Conservation (phyloP, 2,113 vertebrate genomes). For the Melanerpes formicivorus region DNA sequence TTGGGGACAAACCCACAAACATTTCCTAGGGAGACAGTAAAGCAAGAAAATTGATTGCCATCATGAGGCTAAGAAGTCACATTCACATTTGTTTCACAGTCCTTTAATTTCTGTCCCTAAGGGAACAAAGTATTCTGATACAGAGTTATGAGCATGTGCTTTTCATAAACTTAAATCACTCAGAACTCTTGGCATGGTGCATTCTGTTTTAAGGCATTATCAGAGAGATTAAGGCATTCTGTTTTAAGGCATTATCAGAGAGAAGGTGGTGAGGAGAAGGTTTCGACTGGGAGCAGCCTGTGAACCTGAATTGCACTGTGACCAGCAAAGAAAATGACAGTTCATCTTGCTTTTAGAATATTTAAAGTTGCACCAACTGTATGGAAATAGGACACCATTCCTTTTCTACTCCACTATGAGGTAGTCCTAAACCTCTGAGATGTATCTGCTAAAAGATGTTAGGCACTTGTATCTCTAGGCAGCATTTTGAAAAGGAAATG, state of each 20-base stretch:
- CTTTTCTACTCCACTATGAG: background rate
- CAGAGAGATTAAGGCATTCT: no score
- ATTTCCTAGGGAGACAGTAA: background rate
- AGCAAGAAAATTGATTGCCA: background rate
- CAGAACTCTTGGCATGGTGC: background rate
- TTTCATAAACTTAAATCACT: slow-evolving; percentile 8
- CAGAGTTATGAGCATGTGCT: background rate
- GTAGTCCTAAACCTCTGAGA: background rate
- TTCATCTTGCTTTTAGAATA: background rate
- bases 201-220: background rate
- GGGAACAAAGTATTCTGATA: background rate
- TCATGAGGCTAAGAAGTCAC: background rate
- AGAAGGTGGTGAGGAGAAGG: background rate
- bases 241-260: background rate
- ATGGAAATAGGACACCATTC: background rate
- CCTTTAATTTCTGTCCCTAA: background rate
- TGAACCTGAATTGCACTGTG: background rate
- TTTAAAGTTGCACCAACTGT: background rate
- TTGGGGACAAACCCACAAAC: background rate
- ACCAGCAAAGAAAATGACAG: background rate
- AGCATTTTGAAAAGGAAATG: background rate
- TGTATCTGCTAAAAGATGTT: background rate
- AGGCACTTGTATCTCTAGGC: background rate
- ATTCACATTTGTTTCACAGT: background rate
- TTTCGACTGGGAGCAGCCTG: background rate